Evolutionary conservation across 2,113 vertebrate species (phyloP).

Genomic region (Coptodon rendalli): DNA sequence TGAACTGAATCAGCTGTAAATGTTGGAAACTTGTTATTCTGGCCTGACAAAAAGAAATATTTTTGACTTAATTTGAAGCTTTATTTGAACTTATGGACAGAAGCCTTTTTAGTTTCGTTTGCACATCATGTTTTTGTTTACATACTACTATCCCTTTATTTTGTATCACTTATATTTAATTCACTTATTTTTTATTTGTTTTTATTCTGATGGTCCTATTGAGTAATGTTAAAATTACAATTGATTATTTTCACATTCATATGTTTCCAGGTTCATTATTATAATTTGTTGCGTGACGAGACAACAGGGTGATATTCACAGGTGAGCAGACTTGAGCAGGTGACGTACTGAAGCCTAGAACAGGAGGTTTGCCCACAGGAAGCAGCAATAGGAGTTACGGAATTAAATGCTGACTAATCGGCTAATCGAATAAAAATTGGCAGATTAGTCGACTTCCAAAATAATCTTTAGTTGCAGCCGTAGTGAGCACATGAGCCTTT

Average conservation of each 20-base stretch:
- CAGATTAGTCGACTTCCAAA: background rate
- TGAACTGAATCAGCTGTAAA: background rate
- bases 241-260: background rate
- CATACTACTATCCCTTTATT: accelerated
- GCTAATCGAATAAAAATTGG: background rate
- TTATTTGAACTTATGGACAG: background rate
- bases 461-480: background rate
- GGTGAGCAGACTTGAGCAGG: background rate
- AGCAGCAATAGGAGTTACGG: background rate
- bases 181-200: accelerated
- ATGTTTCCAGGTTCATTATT: background rate
- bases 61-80: background rate
- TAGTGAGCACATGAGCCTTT: background rate
- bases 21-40: background rate
- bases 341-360: background rate
- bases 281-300: background rate
- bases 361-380: background rate
- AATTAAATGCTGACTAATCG: background rate
- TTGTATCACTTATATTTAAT: background rate
- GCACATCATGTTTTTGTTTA: background rate
- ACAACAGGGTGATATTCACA: background rate
- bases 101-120: accelerated
- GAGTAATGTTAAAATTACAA: background rate
- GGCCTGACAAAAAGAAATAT: background rate
- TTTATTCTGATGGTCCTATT: background rate